phyloP scores from a whole-genome alignment of 1,140 invertebrate species.

The Wasmannia auropunctata region DNA sequence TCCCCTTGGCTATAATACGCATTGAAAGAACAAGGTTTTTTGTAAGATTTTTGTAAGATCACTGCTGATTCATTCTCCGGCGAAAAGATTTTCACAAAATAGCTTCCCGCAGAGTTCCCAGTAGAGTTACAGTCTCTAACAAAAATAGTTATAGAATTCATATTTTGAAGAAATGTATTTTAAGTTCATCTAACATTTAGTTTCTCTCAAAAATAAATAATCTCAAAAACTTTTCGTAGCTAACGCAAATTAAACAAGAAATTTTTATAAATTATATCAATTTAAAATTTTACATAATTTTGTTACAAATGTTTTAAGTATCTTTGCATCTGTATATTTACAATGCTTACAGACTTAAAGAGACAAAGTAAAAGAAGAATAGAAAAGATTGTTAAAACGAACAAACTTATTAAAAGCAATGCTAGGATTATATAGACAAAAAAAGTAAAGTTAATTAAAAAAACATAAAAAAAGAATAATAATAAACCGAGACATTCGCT shows the following conservation, averaged over 20 bases:
- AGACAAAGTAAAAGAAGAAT: background rate
- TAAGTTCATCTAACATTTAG: background rate
- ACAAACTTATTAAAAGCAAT: background rate
- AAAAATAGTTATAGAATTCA: background rate
- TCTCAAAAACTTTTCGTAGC: background rate
- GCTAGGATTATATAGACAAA: background rate
- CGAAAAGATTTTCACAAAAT: background rate
- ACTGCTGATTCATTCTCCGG: background rate
- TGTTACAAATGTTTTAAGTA: background rate
- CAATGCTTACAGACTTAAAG: background rate
- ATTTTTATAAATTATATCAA: background rate
- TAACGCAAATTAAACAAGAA: background rate
- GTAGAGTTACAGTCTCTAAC: background rate
- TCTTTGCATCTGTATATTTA: background rate
- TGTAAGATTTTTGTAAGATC: background rate
- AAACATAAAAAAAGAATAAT: constrained; percentile 57
- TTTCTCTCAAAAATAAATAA: background rate
- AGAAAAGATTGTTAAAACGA: background rate
- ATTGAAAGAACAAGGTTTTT: background rate
- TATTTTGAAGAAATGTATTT: background rate
- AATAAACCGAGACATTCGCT: constrained; percentile 65
- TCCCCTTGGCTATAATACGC: background rate
- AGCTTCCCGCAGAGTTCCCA: background rate
- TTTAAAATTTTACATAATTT: background rate
- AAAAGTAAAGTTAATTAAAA: constrained; percentile 3